A percentile compares a stretch with the other conserved stretches of the same genome.
These are phyloP conservation scores for Neoitamus cyanurus DNA, from an alignment of 2,888 invertebrate species.

Conservation along the genomic window DNA sequence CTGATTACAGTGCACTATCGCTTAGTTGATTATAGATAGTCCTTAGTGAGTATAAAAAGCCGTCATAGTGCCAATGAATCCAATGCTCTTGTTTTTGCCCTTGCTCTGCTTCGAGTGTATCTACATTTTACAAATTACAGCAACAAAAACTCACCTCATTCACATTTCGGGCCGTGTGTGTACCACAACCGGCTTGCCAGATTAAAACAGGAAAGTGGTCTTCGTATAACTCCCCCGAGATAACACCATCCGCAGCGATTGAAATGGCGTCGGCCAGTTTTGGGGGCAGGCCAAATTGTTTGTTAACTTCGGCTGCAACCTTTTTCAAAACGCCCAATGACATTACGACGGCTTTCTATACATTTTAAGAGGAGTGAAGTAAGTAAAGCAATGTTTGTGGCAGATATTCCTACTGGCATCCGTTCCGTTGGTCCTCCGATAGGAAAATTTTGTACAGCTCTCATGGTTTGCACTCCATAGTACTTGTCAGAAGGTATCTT, in stretches of 20 bases:
- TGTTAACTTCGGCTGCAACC: slow-evolving; percentile 96
- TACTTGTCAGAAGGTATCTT: slow-evolving; percentile 91
- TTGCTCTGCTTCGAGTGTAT: too few relatives aligned
- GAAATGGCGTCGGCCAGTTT: slow-evolving; percentile 91
- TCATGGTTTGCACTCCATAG: slow-evolving; percentile 96
- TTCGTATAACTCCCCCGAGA: slow-evolving; percentile 90
- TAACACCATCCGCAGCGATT: slow-evolving; percentile 93
- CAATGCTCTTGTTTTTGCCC: too few relatives aligned
- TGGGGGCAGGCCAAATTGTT: slow-evolving; percentile 89
- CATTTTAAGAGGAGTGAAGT: neutral
- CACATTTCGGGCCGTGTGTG: slow-evolving; percentile 99
- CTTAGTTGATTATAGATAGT: too few relatives aligned
- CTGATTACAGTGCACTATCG: too few relatives aligned
- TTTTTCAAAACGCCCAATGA: slow-evolving; percentile 97
- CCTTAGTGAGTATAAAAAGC: too few relatives aligned
- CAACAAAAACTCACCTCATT: slow-evolving; percentile 78
- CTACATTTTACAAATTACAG: neutral
- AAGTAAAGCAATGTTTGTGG: too few relatives aligned
- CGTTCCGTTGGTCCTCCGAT: slow-evolving; percentile 93
- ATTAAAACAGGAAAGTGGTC: slow-evolving; percentile 98
- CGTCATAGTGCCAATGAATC: too few relatives aligned
- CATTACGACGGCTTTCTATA: slow-evolving; percentile 86
- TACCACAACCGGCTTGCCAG: slow-evolving; percentile 99
- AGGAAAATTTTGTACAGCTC: slow-evolving; percentile 96
- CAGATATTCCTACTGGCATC: slow-evolving; percentile 84